Conservation (phyloP, 2,888 invertebrate species). For the Epinotia bilunana region DNA sequence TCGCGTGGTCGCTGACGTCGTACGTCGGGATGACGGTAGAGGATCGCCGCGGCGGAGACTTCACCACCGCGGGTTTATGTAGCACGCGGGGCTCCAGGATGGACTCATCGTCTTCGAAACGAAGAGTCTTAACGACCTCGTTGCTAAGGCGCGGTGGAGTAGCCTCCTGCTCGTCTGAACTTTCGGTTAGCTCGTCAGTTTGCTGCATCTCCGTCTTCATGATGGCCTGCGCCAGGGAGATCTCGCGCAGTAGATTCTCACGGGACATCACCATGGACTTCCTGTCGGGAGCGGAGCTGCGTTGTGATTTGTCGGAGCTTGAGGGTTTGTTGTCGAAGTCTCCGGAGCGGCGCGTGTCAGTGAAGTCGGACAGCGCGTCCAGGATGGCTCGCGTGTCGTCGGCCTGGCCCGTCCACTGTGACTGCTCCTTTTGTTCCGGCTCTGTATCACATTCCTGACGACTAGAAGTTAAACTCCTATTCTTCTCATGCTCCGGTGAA, state of each 20-base stretch:
- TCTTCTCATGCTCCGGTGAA: background rate
- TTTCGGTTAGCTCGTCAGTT: background rate
- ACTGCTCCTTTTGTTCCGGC: background rate
- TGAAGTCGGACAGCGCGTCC: conserved; percentile 67
- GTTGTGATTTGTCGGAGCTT: conserved; percentile 47
- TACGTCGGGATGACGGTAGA: conserved; percentile 67
- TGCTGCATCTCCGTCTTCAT: conserved; percentile 55
- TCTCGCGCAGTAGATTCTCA: conserved; percentile 66
- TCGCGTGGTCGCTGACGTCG: conserved; percentile 67
- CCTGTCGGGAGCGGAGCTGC: conserved; percentile 59
- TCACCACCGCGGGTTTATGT: background rate
- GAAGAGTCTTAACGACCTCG: conserved; percentile 73
- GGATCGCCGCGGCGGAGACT: background rate
- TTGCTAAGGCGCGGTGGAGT: conserved; percentile 53
- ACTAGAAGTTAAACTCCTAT: background rate
- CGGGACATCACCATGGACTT: conserved; percentile 63
- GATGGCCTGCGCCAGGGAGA: conserved; percentile 69
- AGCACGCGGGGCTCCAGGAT: conserved; percentile 52
- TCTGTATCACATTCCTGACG: background rate
- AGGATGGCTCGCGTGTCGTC: conserved; percentile 70
- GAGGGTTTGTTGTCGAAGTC: conserved; percentile 47
- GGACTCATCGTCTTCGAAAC: conserved; percentile 70
- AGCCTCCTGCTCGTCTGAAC: background rate
- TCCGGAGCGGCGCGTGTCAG: conserved; percentile 54
- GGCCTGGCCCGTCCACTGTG: conserved; percentile 46